Evolutionary conservation across 2,113 vertebrate genomes (phyloP), one percentile per base, ranked within the genome.

Genomic region (Coracopsis vasa): DNA sequence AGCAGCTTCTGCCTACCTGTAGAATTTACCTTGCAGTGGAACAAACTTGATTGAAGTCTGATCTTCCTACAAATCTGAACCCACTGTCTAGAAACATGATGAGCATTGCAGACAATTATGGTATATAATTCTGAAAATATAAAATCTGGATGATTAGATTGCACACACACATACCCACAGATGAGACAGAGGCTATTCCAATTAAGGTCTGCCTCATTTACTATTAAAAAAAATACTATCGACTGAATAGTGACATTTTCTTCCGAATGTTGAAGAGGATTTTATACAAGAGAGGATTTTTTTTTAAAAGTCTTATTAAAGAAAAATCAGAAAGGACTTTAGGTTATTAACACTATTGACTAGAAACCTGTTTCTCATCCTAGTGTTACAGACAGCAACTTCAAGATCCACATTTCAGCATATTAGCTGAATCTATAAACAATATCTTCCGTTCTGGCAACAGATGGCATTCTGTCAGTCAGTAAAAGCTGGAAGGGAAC

Each of bases 391-490:
- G 70, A 61, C 69, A 91, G 44, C 81, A 66, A 64, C 42, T 86
- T 93, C 16, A 10, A 31, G 72, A n/a, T 39, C 50, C 54, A 37
- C 39, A 35, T 93, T 86, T 94, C 80, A 80, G 82, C 79, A 58
- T 44, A 42, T 29, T 90, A 15, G 54, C 82, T 82, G 79, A 86
- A 83, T 83, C 75, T 92, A 28, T 88, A 91, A 94, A 96, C 85
- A 74, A 13, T 72, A 54, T 75, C 77, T 86, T 91, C 92, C 18
- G 1, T 92, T 93, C 88, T 95, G 86, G 88, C 92, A 94, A 56
- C 94, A 91, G 69, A 89, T 94, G 80, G 91, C 60, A 17, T 95
- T 96, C 90, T 71, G 79, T 91, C 92, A 93, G 88, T 96, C 80
- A 69, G 53, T 66, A 67, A 92, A 94, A 93, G 65, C 80, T 94